Evolutionary conservation across 2,113 vertebrate species (phyloP).

Genomic region (Sander lucioperca): DNA sequence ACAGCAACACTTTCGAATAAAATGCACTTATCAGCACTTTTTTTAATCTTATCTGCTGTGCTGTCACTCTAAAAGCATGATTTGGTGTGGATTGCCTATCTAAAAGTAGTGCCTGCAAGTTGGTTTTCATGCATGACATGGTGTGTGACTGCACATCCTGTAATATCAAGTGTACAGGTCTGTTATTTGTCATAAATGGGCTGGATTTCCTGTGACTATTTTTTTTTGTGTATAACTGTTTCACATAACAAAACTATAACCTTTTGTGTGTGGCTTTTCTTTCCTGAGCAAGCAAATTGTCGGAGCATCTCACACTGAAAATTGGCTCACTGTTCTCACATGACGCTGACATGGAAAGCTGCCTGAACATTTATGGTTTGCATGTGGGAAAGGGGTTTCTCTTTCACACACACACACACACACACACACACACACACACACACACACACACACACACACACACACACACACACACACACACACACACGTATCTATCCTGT

Average conservation of each 20-base stretch:
- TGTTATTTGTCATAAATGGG: background rate
- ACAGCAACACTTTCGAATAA: background rate
- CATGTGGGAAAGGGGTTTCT: conserved; percentile 50
- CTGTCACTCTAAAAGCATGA: background rate
- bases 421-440: conserved; percentile 15
- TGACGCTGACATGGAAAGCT: conserved; percentile 52
- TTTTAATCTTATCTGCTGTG: background rate
- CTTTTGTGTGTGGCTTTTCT: background rate
- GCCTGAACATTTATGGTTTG: conserved; percentile 56
- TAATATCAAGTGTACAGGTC: background rate
- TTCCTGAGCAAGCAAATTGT: conserved; percentile 35
- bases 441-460: conserved; percentile 32
- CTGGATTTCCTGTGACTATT: background rate
- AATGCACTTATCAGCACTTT: background rate
- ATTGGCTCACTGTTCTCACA: conserved; percentile 43
- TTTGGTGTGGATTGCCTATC: background rate
- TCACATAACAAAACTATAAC: background rate
- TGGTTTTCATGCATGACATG: background rate
- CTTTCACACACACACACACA: conserved; percentile 26
- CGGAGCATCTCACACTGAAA: conserved; percentile 16
- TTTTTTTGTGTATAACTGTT: background rate
- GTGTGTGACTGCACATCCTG: background rate
- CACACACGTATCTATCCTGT: conserved; percentile 59
- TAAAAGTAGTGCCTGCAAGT: background rate
- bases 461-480: conserved; percentile 27